Evolutionary conservation across 2,888 invertebrate species (phyloP), one percentile per base, ranked within the genome.

Genomic region (Iselma pallidipennis): DNA sequence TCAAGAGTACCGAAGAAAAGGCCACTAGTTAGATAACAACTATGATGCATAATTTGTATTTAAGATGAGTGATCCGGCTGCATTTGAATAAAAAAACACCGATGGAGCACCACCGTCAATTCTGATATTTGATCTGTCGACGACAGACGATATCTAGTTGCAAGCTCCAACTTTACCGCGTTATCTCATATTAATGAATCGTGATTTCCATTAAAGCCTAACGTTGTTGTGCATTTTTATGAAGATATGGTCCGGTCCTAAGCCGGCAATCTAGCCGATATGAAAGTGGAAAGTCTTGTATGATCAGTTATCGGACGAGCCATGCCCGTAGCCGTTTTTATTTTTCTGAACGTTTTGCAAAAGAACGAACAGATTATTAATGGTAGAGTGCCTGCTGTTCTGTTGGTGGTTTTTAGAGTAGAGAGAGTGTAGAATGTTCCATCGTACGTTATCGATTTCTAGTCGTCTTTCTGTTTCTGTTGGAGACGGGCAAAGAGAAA

Each of bases 401-500:
- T 68, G 37, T 37, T 37, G 37, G 37, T 37, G 37, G 37, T 37
- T 37, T 37, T n/a, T n/a, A 6, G 16, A 37, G 19, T 16, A 37
- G 37, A n/a, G 37, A 16, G 37, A 37, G n/a, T n/a, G n/a, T n/a
- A 71, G 71, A 75, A 71, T 73, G 73, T 71, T 70, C 72, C 68
- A 72, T 73, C 71, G 68, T 72, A 70, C 70, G 69, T 72, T 76
- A 79, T 79, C 77, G 79, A 78, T 78, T 78, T 73, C 72, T 70
- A 70, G 66, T 68, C 75, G 73, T 70, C 68, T 68, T 67, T 72
- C 70, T 73, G 71, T 71, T 73, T 70, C 78, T 84, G 84, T 81
- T 81, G 81, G 83, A 83, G 84, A 85, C 84, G 84, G 84, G 80
- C 81, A 82, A 84, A 84, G 84, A 85, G 84, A 85, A 85, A 85